Evolutionary conservation across 2,113 vertebrate species (phyloP), one percentile per base, ranked within the genome.

Genomic region (Chauna torquata): DNA sequence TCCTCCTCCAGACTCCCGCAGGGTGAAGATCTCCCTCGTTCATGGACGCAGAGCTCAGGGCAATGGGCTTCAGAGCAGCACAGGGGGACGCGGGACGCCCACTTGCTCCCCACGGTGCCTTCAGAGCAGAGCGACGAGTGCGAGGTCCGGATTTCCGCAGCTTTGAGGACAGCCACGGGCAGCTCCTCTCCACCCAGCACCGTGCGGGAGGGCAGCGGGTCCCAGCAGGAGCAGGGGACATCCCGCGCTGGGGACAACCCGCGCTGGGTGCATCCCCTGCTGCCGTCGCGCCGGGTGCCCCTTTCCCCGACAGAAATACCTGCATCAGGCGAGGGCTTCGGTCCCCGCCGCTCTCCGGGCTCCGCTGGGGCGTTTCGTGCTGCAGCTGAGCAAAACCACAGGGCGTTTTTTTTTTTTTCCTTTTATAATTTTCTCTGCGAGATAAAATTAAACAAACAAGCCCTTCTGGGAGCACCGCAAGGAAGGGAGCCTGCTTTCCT

Each of bases 381-480:
- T 86, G 95, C 88, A 92, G 95, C 91, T 92, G 86, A 96, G 87
- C 72, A 76, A 95, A 97, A 91, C 88, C 81, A 92, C 89, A 72
- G 87, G 28, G 89, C 76, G 20, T 25, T 45, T 28, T 50, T n/a
- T n/a, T 30, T 77, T 75, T 93, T 74, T 76, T 8, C 81, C 52
- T 92, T 94, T 88, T 93, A 79, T 97, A 94, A 96, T 94, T 96
- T 96, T 85, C 88, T 84, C 86, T 12, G 65, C 4, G n/a, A 94
- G 95, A 94, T 89, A 95, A 97, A 95, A 95, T 94, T 92, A 96
- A 96, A 96, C 91, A 96, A 92, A 96, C 90, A 89, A 96, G 78
- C 84, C 84, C 89, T 96, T 92, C 94, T 96, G 84, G 89, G 91
- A 96, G 91, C 86, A 52, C 40, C 4, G 11, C 11, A 8, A 91